Percentiles rank a stretch among this genome's conserved stretches.
Conservation (phyloP, 2,113 vertebrate species). For the Dolichallabes microphthalmus region DNA sequence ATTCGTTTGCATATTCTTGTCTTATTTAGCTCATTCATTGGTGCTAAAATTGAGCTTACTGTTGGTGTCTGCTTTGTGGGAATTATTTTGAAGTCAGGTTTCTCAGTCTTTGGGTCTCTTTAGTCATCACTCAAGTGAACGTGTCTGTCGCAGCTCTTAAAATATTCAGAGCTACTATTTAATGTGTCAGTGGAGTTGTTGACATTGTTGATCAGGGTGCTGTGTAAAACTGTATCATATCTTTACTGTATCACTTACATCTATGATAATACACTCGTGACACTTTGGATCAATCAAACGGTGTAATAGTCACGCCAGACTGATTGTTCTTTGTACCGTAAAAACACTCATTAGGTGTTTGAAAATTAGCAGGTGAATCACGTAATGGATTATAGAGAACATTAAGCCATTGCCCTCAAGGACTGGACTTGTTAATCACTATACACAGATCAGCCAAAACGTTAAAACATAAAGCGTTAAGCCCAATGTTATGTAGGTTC, state of each 20-base stretch:
- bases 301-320: neutral
- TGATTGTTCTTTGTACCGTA: neutral
- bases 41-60: neutral
- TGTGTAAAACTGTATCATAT: neutral
- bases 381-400: neutral
- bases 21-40: neutral
- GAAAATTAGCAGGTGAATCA: neutral
- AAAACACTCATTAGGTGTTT: neutral
- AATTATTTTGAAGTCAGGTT: conserved; percentile 10
- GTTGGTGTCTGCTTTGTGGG: conserved; percentile 1
- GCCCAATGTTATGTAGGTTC: too few relatives aligned
- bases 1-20: neutral
- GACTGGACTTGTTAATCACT: neutral
- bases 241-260: neutral
- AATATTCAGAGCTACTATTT: conserved; percentile 61
- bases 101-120: neutral
- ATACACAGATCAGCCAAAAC: neutral
- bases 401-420: neutral
- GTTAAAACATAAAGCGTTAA: too few relatives aligned
- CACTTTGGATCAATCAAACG: neutral
- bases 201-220: neutral
- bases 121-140: conserved; percentile 53
- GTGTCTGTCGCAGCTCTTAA: conserved; percentile 57
- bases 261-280: neutral
- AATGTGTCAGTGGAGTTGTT: neutral